A percentile compares a stretch with the other conserved stretches of the same genome.
Evolutionary conservation across 2,113 vertebrate species (phyloP).

Genomic region (Columba janthina): DNA sequence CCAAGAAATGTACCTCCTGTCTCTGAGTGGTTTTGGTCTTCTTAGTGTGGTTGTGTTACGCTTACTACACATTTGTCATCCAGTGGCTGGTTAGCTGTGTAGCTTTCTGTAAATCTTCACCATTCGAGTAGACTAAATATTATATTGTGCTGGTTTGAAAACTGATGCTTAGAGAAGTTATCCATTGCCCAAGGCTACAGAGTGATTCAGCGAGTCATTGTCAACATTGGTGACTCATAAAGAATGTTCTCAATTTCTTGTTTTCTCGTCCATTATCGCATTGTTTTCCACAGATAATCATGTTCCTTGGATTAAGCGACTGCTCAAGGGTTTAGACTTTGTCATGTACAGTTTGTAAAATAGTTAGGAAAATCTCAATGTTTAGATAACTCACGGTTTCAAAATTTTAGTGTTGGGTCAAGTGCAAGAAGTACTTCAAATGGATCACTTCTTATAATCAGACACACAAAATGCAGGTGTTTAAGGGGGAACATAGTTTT

Average conservation of each 20-base stretch:
- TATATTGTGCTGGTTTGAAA: background rate
- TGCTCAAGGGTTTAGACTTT: background rate
- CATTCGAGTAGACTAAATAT: background rate
- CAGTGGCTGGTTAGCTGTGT: background rate
- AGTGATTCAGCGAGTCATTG: background rate
- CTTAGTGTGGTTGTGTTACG: background rate
- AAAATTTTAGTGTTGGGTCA: background rate
- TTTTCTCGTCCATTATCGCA: background rate
- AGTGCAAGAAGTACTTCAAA: background rate
- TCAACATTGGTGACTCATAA: background rate
- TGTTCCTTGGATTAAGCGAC: background rate
- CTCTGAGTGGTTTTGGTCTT: background rate
- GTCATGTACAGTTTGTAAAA: background rate
- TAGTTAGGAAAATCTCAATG: background rate
- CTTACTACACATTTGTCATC: background rate
- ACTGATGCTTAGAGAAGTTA: background rate
- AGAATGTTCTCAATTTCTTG: background rate
- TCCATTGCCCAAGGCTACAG: background rate
- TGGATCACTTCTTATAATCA: background rate
- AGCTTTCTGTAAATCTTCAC: background rate
- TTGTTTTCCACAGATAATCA: background rate
- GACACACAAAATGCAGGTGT: background rate
- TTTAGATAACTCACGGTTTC: background rate
- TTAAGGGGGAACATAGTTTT: background rate
- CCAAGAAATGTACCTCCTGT: slow-evolving; percentile 1